Evolutionary conservation across 2,797 vertebrate species (phyloP), one percentile per base, ranked within the genome.

Genomic region (Xiphorhynchus erythropygius): DNA sequence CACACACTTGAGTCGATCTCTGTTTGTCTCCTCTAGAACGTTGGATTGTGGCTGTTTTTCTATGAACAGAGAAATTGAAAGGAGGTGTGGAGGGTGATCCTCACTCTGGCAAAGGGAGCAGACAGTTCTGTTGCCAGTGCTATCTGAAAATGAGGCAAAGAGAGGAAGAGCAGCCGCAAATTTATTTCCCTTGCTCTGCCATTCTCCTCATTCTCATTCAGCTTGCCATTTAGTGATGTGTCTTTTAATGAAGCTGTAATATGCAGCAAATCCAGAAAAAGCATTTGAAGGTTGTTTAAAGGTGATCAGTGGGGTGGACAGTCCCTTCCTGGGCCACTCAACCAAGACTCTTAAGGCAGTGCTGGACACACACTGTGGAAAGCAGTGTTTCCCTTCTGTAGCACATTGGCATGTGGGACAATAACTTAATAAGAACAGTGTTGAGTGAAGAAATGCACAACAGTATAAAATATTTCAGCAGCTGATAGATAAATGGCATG

Each of bases 361-460:
- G 10, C n/a, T 56, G 60, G 65, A 28, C 13, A 5, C 15, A 10
- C 0, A 1, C 22, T 63, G 25, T 55, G 59, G 21, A 50, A 60
- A 59, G 41, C 65, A 32, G 32, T n/a, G 3, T 89, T 87, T 85
- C 57, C 32, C 14, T 80, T 74, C 32, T 19, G 49, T 64, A 75
- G 46, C 35, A 11, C 8, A 3, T 27, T 59, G 80, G 49, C 52
- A 63, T 80, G 44, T 13, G 8, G 70, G 47, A 69, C 82, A 44
- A 9, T 47, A 55, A 8, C 44, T 93, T 94, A 89, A 90, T 95
- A 86, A 95, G 70, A 73, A 11, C 15, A 16, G 44, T 37, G 86
- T 25, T 92, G 90, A 96, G 64, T 84, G 93, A 96, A 67, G 76
- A 76, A 77, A 79, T 65, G 63, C 63, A 28, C 47, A 47, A 35